Conservation (phyloP, 2,797 vertebrate species). For the Myripristis jacobus region DNA sequence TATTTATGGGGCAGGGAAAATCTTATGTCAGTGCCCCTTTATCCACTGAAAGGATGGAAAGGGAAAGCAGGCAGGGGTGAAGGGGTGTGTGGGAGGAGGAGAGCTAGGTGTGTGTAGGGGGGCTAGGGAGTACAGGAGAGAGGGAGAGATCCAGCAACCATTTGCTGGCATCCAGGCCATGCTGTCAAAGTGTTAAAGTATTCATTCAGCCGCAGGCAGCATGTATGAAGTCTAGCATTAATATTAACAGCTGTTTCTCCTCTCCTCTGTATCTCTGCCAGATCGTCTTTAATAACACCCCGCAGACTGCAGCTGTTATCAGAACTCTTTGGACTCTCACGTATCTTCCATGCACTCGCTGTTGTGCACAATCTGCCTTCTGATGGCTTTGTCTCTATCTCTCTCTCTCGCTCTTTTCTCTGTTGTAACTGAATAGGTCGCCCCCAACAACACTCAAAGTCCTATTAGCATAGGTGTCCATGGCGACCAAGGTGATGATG, state of each 20-base stretch:
- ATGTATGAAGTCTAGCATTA: background rate
- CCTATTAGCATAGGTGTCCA: conserved; percentile 59
- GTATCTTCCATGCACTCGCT: background rate
- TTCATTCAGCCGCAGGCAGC: too few relatives aligned
- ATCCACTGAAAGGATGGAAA: background rate
- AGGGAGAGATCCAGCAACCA: background rate
- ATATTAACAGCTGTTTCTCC: background rate
- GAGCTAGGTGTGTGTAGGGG: background rate
- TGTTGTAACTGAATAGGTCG: conserved; percentile 31
- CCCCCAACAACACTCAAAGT: conserved; percentile 49
- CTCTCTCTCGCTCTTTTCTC: conserved; percentile 3
- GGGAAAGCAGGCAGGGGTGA: background rate
- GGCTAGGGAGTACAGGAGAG: background rate
- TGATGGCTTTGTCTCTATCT: background rate
- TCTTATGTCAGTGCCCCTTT: too few relatives aligned
- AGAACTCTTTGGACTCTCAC: conserved; percentile 22
- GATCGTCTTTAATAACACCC: background rate
- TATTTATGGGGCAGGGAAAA: too few relatives aligned
- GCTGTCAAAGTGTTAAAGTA: too few relatives aligned
- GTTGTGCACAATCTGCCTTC: background rate
- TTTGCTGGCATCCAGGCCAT: too few relatives aligned
- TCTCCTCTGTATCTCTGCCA: background rate
- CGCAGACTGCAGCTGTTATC: background rate
- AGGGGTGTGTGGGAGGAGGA: background rate
- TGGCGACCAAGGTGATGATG: conserved; percentile 64